These are phyloP conservation scores for Echinometra lucunter DNA, from an alignment of 53 echinoderm and acorn worm species.

Conservation along the genomic window DNA sequence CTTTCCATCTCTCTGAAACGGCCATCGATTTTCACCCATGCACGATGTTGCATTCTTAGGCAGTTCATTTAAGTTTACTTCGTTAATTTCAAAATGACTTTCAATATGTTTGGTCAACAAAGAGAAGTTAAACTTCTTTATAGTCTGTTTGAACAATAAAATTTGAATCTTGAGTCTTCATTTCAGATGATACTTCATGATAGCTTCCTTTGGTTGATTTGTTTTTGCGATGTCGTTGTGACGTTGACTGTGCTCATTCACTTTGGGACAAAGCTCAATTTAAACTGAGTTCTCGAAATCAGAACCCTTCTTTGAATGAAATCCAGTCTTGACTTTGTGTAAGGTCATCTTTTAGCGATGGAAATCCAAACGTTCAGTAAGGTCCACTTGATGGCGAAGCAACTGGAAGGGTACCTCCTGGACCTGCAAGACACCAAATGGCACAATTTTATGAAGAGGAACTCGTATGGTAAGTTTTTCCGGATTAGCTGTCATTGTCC, in stretches of 20 bases:
- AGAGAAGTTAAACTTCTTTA: too few relatives aligned
- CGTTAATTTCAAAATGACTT: background rate
- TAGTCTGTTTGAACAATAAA: too few relatives aligned
- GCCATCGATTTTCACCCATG: background rate
- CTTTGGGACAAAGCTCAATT: background rate
- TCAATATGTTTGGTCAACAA: background rate
- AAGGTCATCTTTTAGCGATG: conserved; percentile 13
- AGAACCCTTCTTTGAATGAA: background rate
- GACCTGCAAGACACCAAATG: conserved; percentile 14
- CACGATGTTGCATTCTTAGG: background rate
- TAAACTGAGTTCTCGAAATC: background rate
- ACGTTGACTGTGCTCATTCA: background rate
- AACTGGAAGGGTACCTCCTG: conserved; percentile 39
- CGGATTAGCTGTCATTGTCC: too few relatives aligned
- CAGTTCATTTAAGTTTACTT: background rate
- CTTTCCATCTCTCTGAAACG: background rate
- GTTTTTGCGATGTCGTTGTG: background rate
- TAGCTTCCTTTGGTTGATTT: background rate
- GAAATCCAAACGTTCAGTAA: background rate
- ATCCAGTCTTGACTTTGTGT: background rate
- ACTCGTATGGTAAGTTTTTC: conserved; percentile 41
- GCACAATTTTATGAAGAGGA: background rate
- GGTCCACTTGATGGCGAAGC: conserved; percentile 44
- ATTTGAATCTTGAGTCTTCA: too few relatives aligned
- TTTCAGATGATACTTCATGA: too few relatives aligned